Base-by-base conservation (phyloP, 2,797 vertebrate genomes). In the Mycteria americana region DNA sequence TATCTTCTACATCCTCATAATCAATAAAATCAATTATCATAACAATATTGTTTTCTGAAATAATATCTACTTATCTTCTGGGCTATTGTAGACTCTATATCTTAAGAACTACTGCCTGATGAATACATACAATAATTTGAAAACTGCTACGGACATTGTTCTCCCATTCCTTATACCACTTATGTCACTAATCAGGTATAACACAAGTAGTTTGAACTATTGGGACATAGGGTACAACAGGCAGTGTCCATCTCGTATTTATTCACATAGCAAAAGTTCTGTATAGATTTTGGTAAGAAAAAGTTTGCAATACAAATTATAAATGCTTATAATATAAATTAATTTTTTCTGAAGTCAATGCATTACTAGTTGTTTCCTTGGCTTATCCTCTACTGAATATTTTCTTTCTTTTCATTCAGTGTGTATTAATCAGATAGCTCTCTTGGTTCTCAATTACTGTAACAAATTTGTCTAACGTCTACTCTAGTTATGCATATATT, bases 151-250 rank as follows among this genome's bases (percentile, higher is more conserved):
- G 18, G 25, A 17, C 2, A 4, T 39, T 23, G 7, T 81, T 37
- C 30, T 81, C 4, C 25, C 3, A 19, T 48, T 72, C 25, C 3
- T 77, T 86, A 13, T 28, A 69, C 11, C 13, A 45, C 15, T 56
- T 30, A 17, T 4, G 17, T 8, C 2, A 0, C 3, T 62, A 30
- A 31, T 46, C 39, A 59, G 15, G 27, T 48, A 7, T 69, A 65
- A 78, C 3, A 5, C 18, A 74, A 65, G 23, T 18, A 64, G 6
- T 41, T 21, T 30, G 11, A 78, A 19, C 9, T 39, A 6, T 46
- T 1, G 1, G 18, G 18, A 37, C 13, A 65, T 2, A 37, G 9
- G 18, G 24, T 33, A 45, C 3, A 53, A 64, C 1, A 72, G 11
- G 39, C 8, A 9, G 8, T 53, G 16, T 30, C 21, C 33, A 13